Conservation (phyloP, 2,113 vertebrate genomes). For the Urocitellus parryii region DNA sequence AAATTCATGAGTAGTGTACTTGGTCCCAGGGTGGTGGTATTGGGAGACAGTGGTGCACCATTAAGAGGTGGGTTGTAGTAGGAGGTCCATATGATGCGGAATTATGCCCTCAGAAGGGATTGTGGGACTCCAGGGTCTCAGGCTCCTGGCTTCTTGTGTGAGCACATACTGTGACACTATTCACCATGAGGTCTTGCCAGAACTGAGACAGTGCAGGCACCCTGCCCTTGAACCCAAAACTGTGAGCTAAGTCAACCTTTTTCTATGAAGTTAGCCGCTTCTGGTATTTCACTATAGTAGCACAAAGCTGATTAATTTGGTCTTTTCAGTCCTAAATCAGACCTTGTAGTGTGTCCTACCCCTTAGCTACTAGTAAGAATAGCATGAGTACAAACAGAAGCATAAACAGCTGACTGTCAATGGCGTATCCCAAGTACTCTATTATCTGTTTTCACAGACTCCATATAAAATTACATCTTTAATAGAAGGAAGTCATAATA, state of each 20-base stretch:
- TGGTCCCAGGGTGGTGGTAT: not conserved
- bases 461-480: conserved; percentile 32
- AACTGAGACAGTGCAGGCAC: not conserved
- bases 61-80: not conserved
- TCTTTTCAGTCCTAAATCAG: not conserved
- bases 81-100: not conserved
- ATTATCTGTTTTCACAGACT: not conserved
- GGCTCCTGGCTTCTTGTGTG: not conserved
- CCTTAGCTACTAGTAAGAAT: not conserved
- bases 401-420: not conserved
- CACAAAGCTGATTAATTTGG: not conserved
- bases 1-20: not conserved
- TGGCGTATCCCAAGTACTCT: not conserved
- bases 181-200: not conserved
- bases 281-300: not conserved
- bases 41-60: not conserved
- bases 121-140: not conserved
- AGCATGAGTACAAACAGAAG: not conserved
- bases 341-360: not conserved
- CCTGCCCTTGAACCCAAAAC: not conserved
- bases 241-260: not conserved
- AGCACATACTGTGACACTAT: not conserved
- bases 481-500: conserved; percentile 11
- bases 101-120: not conserved
- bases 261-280: not conserved